Base-by-base conservation (phyloP, 2,888 invertebrate species). In the Drosophila flavopinicola region DNA sequence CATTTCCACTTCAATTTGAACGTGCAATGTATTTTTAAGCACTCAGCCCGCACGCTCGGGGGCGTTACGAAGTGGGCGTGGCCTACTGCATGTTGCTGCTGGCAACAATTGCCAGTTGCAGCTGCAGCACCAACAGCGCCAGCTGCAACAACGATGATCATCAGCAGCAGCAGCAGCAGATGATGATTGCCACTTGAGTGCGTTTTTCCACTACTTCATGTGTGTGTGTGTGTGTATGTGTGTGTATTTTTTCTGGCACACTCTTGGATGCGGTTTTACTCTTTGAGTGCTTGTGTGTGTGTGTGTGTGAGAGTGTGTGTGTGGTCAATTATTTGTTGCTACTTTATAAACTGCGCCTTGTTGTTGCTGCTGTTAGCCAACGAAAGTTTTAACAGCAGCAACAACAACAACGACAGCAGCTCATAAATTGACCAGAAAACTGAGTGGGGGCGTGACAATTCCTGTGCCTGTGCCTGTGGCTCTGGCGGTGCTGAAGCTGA, bases 1-100 rank as follows among this genome's bases (percentile, higher is more conserved):
- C 61, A 75, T 75, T 82, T 70, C 70, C 85, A 80, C 80, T 82
- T 76, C 74, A 80, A 76, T 78, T 78, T 71, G 71, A 82, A 85
- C 80, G 80, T 85, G 82, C 76, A 71, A 82, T 82, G 78, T 85
- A 71, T 80, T 80, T 80, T 82, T 74, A 74, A 80, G 85, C 82
- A 65, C 57, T 73, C 58, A 38, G 39, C 57, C 15, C 37, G 47
- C 15, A 37, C 47, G 54, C 20, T 39, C n/a, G 24, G 29, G 32
- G 9, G 35, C 27, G 56, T 51, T 47, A 32, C 7, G 2, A 11
- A 10, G 4, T 11, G 17, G 25, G 56, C 57, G 57, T 44, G 44
- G 13, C 45, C 15, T 13, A 15, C 38, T 45, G 39, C 35, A 56
- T 56, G 58, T 56, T 51, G 59, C 42, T 41, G 58, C 20, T 61